Evolutionary conservation across 2,113 vertebrate genomes (phyloP), one percentile per base, ranked within the genome.

Genomic region (Microcebus ravelobensis): DNA sequence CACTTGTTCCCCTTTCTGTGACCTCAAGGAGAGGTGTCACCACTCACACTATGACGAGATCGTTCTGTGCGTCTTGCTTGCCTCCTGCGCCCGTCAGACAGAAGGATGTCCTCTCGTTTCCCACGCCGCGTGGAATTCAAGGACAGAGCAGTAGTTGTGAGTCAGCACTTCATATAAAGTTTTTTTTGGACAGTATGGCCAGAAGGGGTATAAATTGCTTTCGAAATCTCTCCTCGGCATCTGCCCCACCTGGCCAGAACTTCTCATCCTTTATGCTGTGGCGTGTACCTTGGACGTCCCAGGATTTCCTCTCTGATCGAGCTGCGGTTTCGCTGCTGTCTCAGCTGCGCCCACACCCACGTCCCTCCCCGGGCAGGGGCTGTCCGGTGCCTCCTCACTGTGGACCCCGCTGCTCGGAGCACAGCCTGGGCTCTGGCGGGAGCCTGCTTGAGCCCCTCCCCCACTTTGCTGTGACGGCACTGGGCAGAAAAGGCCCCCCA

Each of bases 1-100:
- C 83, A 4, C 42, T 71, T 23, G 52, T 21, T 48, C 55, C 6
- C 23, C 52, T 59, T 52, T 20, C 61, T 87, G 88, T 68, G 59
- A 80, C 48, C 57, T 80, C 17, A 52, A 23, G 70, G 31, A 71
- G 65, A 68, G 15, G 1, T 55, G 9, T 25, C 50, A 1, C 8
- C 2, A 9, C 63, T 48, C 20, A 1, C 0, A 5, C 15, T 3
- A 0, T 17, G 12, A 13, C 0, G 13, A 39, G 79, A 4, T 4
- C 20, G 45, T 67, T 20, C 63, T 14, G 8, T n/a, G 4, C 25
- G 21, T 65, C 45, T 17, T 0, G 20, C 48, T 39, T 10, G 34
- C 18, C 59, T n/a, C 21, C 80, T 1, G 0, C 17, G 3, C 21
- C 25, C 31, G 1, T 9, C 5, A 25, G 87, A 45, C 71, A 11